Conservation (phyloP, 2,888 invertebrate species). For the Eurois occulta region DNA sequence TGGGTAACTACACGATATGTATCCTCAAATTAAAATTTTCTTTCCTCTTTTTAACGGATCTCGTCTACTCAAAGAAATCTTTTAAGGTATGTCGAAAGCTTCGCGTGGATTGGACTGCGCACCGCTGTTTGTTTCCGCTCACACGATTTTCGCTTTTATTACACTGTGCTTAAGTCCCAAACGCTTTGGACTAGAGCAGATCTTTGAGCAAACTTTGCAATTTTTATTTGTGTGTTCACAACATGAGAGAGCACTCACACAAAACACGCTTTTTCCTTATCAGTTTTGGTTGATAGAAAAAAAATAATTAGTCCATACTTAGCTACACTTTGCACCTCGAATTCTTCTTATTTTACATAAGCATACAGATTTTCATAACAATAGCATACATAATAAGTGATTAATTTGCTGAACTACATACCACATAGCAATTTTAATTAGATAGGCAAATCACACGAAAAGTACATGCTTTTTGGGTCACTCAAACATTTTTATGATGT, state of each 20-base stretch:
- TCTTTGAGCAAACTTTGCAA: slow-evolving; percentile 63
- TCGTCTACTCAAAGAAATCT: slow-evolving; percentile 89
- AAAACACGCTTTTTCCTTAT: slow-evolving; percentile 67
- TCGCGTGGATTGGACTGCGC: slow-evolving; percentile 78
- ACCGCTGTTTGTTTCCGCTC: slow-evolving; percentile 80
- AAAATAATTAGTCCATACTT: slow-evolving; percentile 54
- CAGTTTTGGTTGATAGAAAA: slow-evolving; percentile 60
- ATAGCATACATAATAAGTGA: slow-evolving; percentile 19
- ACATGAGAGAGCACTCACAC: slow-evolving; percentile 65
- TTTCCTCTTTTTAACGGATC: slow-evolving; percentile 88
- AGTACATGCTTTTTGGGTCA: slow-evolving; percentile 48
- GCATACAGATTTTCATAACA: slow-evolving; percentile 26
- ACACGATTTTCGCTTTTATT: slow-evolving; percentile 83
- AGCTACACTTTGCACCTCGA: slow-evolving; percentile 64
- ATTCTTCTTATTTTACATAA: slow-evolving; percentile 34
- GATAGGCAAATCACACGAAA: slow-evolving; percentile 35
- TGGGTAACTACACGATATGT: slow-evolving; percentile 62
- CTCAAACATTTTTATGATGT: slow-evolving; percentile 30
- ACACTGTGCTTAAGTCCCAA: slow-evolving; percentile 78
- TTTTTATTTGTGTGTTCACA: slow-evolving; percentile 63
- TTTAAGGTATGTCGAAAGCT: slow-evolving; percentile 89
- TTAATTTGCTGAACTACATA: slow-evolving; percentile 39
- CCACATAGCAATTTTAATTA: slow-evolving; percentile 26
- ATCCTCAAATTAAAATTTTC: slow-evolving; percentile 78
- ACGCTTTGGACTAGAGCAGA: slow-evolving; percentile 75